A percentile compares a stretch with the other conserved stretches of the same genome.
Evolutionary conservation across 1,140 invertebrate genomes (phyloP).

Genomic region (Heliconius eleuchia): DNA sequence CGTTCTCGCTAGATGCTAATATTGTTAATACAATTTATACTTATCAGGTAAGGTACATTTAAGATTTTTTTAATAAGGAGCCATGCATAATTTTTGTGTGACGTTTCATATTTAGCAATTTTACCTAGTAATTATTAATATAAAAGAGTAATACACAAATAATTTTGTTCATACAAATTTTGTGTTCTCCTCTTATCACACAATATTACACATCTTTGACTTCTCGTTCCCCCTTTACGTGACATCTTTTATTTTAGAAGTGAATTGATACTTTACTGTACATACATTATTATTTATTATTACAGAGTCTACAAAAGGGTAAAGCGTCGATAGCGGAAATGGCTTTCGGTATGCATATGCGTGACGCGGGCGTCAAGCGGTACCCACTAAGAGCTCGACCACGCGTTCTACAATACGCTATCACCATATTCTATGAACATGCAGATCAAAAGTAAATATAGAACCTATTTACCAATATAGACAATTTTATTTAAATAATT

Average conservation of each 20-base stretch:
- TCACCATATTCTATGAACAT: conserved; percentile 93
- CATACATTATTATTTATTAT: background rate
- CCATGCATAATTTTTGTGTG: too few species aligned
- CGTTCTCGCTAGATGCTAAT: conserved; percentile 89
- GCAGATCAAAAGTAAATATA: conserved; percentile 86
- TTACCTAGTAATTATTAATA: too few species aligned
- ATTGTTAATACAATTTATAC: conserved; percentile 91
- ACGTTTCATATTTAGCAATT: too few species aligned
- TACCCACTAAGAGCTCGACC: conserved; percentile 91
- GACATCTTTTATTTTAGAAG: too few species aligned
- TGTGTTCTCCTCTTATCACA: too few species aligned
- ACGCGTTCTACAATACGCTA: conserved; percentile 92
- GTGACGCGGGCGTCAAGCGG: conserved; percentile 93
- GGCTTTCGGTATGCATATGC: conserved; percentile 94
- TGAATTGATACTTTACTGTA: too few species aligned
- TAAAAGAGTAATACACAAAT: too few species aligned
- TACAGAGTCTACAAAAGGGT: conserved; percentile 78
- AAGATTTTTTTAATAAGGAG: background rate
- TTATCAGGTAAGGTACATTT: conserved; percentile 85
- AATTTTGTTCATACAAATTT: too few species aligned
- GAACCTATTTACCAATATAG: too few species aligned
- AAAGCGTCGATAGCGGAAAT: conserved; percentile 94
- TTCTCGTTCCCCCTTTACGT: too few species aligned
- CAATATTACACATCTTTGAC: too few species aligned
- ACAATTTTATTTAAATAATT: background rate